Evolutionary conservation across 2,797 vertebrate species (phyloP).

Genomic region (Prionace glauca): DNA sequence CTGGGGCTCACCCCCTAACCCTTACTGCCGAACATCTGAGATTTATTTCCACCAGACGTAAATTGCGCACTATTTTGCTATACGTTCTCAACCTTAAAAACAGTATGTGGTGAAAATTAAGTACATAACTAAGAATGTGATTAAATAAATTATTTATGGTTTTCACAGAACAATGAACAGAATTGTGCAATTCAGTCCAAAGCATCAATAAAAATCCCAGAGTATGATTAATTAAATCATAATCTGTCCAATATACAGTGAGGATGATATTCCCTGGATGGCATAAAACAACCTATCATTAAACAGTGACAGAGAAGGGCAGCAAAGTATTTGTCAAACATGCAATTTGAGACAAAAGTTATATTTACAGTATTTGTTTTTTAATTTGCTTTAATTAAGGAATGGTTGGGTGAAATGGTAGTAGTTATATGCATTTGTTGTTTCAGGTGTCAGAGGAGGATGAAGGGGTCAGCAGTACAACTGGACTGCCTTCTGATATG

Average conservation of each 20-base stretch:
- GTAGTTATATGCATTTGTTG: not conserved
- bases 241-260: not conserved
- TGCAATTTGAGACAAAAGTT: not conserved
- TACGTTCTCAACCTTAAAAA: not conserved
- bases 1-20: not conserved
- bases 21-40: not conserved
- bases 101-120: not conserved
- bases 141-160: not conserved
- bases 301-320: not conserved
- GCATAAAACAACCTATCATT: not conserved
- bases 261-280: not conserved
- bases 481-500: slow-evolving; percentile 4
- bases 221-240: not conserved
- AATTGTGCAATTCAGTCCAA: not conserved
- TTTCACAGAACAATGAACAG: not conserved
- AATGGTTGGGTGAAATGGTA: not conserved
- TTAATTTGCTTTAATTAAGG: not conserved
- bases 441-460: slow-evolving; percentile 44
- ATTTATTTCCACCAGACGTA: not conserved
- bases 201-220: not conserved
- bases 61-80: not conserved
- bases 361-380: not conserved
- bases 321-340: not conserved
- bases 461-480: slow-evolving; percentile 42
- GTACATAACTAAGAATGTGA: not conserved